Base-by-base conservation (phyloP, 2,113 vertebrate species). In the Forbesichthys papilliferus region DNA sequence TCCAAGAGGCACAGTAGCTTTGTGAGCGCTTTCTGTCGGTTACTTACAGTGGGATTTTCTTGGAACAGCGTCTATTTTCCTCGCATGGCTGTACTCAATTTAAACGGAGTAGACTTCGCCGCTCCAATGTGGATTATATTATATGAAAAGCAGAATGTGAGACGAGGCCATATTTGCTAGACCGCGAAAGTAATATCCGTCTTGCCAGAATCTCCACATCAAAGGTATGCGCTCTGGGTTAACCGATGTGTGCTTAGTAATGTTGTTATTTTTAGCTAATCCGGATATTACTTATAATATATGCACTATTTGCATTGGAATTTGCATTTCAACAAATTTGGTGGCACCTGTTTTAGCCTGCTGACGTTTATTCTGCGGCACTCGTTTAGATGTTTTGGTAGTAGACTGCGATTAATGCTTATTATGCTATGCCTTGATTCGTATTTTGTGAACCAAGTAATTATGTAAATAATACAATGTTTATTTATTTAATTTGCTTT, bases 1-100 rank as follows among this genome's bases (percentile, higher is more conserved):
- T 95, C 94, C 94, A 91, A 84, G 86, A 81, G 87, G 85, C 84
- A 63, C 72, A 54, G 76, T 92, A 89, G 91, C 90, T 79, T 80
- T 80, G 73, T 77, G 80, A 76, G 75, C 68, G 66, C 66, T 69
- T 86, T 27, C 62, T 64, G 49, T 52, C 36, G 59, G 59, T 60
- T 67, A 54, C 53, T 10, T 61, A 18, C 61, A 57, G 73, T 84
- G 87, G 91, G 80, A 83, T 87, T 72, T 80, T 80, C 83, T 88
- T 88, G 87, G 89, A 88, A 85, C 87, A 79, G 82, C 66, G 75
- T 82, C 60, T 80, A 48, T 74, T 76, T 42, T 81, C 61, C 76
- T 78, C 73, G 85, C 86, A 92, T 92, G 91, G 92, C 89, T 88
- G 83, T 87, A 56, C 71, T 78, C 72, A 34, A 49, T 80, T 71